A percentile compares a stretch with the other conserved stretches of the same genome.
Evolutionary conservation across 2,113 vertebrate species (phyloP).

Genomic region (Microcebus lehilahytsara): DNA sequence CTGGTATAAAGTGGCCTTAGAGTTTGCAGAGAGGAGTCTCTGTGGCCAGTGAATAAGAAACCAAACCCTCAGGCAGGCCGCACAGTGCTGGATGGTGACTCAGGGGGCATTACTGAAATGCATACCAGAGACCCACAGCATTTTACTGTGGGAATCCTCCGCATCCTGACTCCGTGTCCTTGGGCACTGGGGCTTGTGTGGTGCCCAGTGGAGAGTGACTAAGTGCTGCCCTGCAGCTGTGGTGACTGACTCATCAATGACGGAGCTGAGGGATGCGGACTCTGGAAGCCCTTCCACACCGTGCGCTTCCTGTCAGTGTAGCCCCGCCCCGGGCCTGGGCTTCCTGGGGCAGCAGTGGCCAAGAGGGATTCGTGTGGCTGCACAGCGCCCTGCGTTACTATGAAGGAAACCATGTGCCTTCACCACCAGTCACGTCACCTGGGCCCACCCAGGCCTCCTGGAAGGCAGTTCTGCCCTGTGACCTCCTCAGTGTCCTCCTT

Average conservation of each 20-base stretch:
- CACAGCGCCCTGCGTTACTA: background rate
- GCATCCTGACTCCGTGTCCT: background rate
- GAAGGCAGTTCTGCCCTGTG: background rate
- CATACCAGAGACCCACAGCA: background rate
- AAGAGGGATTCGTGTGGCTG: background rate
- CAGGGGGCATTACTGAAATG: background rate
- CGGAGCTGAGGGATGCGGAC: background rate
- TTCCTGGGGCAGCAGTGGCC: background rate
- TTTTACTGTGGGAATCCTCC: slow-evolving; percentile 45
- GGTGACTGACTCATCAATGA: slow-evolving; percentile 60
- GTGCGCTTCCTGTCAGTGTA: background rate
- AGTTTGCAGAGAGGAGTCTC: background rate
- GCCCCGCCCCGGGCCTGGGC: too few relatives aligned
- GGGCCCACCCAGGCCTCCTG: background rate
- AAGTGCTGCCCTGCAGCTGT: slow-evolving; percentile 6
- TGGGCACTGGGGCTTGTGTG: background rate
- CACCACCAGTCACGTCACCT: background rate
- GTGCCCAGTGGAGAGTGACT: slow-evolving; percentile 21
- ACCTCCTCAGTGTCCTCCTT: background rate
- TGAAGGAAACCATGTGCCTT: background rate
- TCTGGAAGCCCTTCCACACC: background rate
- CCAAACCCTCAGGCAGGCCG: slow-evolving; percentile 27
- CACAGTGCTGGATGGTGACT: background rate
- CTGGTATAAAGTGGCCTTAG: background rate
- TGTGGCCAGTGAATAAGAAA: slow-evolving; percentile 19